Percentiles rank a stretch among this genome's conserved stretches.
phyloP scores from a whole-genome alignment of 2,888 invertebrate species.

The Apamea sordens region DNA sequence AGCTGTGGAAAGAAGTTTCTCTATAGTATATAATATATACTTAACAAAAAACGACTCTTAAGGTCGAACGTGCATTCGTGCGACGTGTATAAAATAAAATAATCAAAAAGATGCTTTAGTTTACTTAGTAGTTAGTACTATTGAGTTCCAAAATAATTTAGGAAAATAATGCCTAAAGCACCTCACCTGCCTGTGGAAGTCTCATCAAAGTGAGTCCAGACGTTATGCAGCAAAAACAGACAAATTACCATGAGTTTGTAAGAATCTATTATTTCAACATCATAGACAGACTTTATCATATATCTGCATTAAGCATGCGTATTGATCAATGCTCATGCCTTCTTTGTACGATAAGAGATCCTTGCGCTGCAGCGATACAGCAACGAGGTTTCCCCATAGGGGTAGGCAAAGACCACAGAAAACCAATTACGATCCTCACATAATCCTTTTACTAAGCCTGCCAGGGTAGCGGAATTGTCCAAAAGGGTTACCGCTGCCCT shows the following conservation, averaged over 20 bases:
- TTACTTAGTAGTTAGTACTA: not conserved
- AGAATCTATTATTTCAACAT: not conserved
- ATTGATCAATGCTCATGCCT: no score
- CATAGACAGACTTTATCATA: not conserved
- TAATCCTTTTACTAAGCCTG: not conserved
- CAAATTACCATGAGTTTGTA: not conserved
- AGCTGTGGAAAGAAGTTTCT: conserved; percentile 86
- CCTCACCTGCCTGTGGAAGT: conserved; percentile 6
- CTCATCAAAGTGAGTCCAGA: not conserved
- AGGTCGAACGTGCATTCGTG: no score
- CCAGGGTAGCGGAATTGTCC: no score
- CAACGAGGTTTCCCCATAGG: not conserved
- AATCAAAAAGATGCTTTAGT: not conserved
- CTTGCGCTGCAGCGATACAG: no score
- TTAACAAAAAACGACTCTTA: not conserved
- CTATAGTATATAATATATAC: not conserved
- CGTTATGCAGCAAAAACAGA: conserved; percentile 22
- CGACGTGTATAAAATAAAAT: not conserved
- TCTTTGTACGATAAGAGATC: not conserved
- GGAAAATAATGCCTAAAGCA: not conserved
- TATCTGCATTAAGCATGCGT: not conserved
- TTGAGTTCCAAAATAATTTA: not conserved
- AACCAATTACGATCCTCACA: not conserved
- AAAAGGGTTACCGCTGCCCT: no score
- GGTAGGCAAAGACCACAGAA: not conserved